Percentiles rank a stretch among this genome's conserved stretches.
Conservation (phyloP, 2,888 invertebrate species). For the Coenonympha arcania region DNA sequence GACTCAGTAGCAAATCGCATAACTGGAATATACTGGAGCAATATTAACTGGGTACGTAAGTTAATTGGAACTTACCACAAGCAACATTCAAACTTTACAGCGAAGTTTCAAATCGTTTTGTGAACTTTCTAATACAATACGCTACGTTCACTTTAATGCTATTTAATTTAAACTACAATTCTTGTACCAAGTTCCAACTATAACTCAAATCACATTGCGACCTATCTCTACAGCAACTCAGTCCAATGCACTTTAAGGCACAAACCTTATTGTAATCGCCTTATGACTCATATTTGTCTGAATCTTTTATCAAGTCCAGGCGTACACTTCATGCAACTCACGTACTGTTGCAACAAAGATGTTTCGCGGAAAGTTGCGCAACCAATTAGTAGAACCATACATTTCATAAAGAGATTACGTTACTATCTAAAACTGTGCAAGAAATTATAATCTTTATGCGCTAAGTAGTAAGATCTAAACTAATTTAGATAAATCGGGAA, state of each 20-base stretch:
- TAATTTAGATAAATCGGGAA: constrained; percentile 18
- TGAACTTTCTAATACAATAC: constrained; percentile 62
- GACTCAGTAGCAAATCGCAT: no score
- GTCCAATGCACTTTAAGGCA: constrained; percentile 24
- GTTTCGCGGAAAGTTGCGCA: constrained; percentile 49
- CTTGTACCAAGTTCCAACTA: constrained; percentile 45
- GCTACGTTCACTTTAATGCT: constrained; percentile 50
- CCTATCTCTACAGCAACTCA: constrained; percentile 26
- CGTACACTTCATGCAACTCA: constrained; percentile 38
- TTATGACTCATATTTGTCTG: constrained; percentile 27
- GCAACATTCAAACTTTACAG: constrained; percentile 3
- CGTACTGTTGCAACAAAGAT: constrained; percentile 45
- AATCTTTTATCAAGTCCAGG: constrained; percentile 20
- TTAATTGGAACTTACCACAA: background rate
- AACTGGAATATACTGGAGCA: no score
- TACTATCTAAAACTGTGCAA: constrained; percentile 20
- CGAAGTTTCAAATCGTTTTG: constrained; percentile 28
- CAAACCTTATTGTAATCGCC: constrained; percentile 28
- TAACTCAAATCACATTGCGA: constrained; percentile 36
- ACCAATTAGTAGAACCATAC: constrained; percentile 51
- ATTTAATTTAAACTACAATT: constrained; percentile 58
- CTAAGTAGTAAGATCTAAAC: constrained; percentile 15
- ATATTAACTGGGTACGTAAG: no score
- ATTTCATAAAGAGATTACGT: constrained; percentile 30
- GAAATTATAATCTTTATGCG: constrained; percentile 27